Conservation (phyloP, 2,113 vertebrate genomes). For the Myocastor coypus region DNA sequence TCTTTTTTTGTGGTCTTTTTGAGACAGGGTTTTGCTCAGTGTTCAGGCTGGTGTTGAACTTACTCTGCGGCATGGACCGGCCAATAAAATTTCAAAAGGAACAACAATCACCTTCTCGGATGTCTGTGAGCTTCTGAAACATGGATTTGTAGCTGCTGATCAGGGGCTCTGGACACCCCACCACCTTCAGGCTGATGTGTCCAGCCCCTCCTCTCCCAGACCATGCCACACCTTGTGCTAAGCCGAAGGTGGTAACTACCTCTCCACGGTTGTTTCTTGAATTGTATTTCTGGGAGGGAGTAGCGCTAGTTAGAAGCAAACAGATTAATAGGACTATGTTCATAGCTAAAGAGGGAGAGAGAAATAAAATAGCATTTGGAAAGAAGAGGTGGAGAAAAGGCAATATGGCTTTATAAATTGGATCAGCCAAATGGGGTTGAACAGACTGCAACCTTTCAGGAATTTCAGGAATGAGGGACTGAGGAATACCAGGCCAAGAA, state of each 20-base stretch:
- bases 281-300: slow-evolving; percentile 94
- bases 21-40: too few species aligned
- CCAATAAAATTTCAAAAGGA: not conserved
- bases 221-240: slow-evolving; percentile 88
- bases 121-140: slow-evolving; percentile 93
- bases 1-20: not conserved
- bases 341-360: not conserved
- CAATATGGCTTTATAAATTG: slow-evolving; percentile 6
- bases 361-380: not conserved
- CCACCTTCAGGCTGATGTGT: slow-evolving; percentile 75
- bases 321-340: not conserved
- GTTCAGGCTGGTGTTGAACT: too few species aligned
- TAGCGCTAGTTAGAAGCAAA: slow-evolving; percentile 83
- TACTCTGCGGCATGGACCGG: too few species aligned
- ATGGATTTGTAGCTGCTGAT: slow-evolving; percentile 91
- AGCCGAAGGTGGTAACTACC: slow-evolving; percentile 90
- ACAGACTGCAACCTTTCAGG: slow-evolving; percentile 48
- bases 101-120: slow-evolving; percentile 89
- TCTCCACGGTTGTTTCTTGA: slow-evolving; percentile 91
- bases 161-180: slow-evolving; percentile 84
- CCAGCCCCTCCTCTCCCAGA: slow-evolving; percentile 80
- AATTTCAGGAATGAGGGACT: slow-evolving; percentile 66
- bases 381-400: not conserved
- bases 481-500: slow-evolving; percentile 39
- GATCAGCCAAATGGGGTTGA: not conserved